A percentile compares a stretch with the other conserved stretches of the same genome.
phyloP scores from a whole-genome alignment of 2,797 vertebrate species.

The Ibycter americanus region DNA sequence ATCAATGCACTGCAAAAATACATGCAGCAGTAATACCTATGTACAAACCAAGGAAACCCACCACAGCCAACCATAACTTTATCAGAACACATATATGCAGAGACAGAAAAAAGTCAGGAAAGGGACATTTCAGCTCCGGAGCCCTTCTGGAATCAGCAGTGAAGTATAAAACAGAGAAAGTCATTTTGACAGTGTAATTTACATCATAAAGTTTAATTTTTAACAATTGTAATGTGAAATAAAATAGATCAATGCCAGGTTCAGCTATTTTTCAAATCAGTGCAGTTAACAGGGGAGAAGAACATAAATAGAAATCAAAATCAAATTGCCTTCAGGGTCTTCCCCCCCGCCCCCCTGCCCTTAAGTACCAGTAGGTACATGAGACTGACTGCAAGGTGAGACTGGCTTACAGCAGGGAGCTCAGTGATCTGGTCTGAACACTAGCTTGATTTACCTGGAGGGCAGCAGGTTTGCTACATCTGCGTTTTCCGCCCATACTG shows the following conservation, averaged over 20 bases:
- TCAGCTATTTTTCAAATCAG: not conserved
- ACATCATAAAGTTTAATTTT: not conserved
- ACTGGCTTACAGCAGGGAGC: not conserved
- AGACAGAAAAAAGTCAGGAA: not conserved
- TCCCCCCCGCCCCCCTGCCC: not conserved
- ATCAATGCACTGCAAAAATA: not conserved
- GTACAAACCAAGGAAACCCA: not conserved
- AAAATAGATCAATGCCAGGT: not conserved
- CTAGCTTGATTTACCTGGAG: not conserved
- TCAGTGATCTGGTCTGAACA: rapidly evolving
- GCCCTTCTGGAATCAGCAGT: not conserved
- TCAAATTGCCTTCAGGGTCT: not conserved
- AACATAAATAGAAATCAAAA: not conserved
- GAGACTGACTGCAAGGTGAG: not conserved
- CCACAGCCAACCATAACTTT: not conserved
- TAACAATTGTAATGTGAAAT: not conserved
- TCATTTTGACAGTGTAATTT: not conserved
- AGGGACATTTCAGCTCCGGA: not conserved
- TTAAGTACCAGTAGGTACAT: not conserved
- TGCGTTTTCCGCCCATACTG: rapidly evolving
- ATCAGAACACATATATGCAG: not conserved
- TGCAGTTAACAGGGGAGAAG: not conserved
- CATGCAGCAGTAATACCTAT: not conserved
- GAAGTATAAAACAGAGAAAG: not conserved
- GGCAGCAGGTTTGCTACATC: rapidly evolving